Conservation (phyloP, 2,113 vertebrate genomes). For the Philantomba maxwellii region DNA sequence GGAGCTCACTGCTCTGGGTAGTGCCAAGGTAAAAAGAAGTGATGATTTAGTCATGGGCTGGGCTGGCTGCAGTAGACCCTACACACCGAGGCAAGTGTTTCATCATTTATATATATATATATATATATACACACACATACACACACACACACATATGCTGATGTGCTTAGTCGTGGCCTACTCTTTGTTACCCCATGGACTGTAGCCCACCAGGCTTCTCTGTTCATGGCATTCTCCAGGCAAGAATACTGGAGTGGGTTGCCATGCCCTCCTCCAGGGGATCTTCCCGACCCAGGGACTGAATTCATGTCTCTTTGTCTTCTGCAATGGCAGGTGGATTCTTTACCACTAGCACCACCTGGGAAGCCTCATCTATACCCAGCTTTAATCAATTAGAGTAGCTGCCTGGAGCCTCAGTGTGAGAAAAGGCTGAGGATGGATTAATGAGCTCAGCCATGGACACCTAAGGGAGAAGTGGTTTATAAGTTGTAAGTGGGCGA, state of each 20-base stretch:
- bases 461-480: not conserved
- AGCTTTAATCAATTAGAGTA: not conserved
- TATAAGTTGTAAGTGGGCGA: not conserved
- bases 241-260: not conserved
- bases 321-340: not conserved
- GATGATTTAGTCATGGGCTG: not conserved
- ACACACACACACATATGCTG: no score
- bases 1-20: not conserved
- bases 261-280: not conserved
- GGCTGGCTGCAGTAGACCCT: not conserved
- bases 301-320: not conserved
- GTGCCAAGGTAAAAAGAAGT: not conserved
- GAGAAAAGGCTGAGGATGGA: not conserved
- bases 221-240: not conserved
- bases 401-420: not conserved
- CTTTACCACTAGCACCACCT: not conserved
- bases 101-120: not conserved
- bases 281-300: not conserved
- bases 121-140: accelerated
- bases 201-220: not conserved
- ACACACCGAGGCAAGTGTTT: not conserved
- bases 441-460: not conserved
- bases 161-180: not conserved
- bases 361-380: not conserved
- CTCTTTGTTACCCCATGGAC: not conserved